Evolutionary conservation across 1,140 invertebrate species (phyloP), one percentile per base, ranked within the genome.

Genomic region (Plutomurus gul): DNA sequence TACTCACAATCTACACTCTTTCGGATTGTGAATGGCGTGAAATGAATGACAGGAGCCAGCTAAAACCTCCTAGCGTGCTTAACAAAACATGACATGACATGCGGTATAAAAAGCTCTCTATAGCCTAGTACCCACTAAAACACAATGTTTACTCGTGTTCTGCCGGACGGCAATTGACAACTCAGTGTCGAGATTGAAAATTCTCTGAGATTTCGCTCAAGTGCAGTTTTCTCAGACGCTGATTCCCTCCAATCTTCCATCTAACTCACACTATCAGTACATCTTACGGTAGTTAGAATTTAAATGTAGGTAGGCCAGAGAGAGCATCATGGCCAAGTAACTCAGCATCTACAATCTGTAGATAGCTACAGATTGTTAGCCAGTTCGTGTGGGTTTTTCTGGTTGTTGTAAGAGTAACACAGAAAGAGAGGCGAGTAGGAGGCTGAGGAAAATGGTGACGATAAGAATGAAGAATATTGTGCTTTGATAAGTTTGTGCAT

Each of bases 391-490:
- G 22, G 20, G 25, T 7, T 30, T 16, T 27, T 43, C 11, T n/a
- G n/a, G 39, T 8, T 43, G 39, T 8, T 43, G 39, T 43, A 43
- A 43, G 39, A 56, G 56, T 25, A 30, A 27, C 56, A n/a, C 36
- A 18, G 56, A 65, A 65, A 65, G 56, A 65, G 36, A 65, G 56
- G 30, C 30, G 8, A 27, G 56, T 65, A 65, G 56, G 56, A 65
- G 56, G 25, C 56, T 27, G 25, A 27, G 27, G 56, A 25, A 65
- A 65, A 65, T 65, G 56, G 56, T 65, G 56, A 65, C 56, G 56
- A 65, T 65, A 65, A 65, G 56, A 65, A 65, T 65, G 56, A 65
- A 65, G 56, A 65, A 65, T 65, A 65, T 65, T 65, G 56, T 65
- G 36, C 56, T 65, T 65, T 65, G 56, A 33, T 65, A 65, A 33